Percentiles rank a stretch among this genome's conserved stretches.
Conservation (phyloP, 2,113 vertebrate genomes). For the Malurus alboscapulatus region DNA sequence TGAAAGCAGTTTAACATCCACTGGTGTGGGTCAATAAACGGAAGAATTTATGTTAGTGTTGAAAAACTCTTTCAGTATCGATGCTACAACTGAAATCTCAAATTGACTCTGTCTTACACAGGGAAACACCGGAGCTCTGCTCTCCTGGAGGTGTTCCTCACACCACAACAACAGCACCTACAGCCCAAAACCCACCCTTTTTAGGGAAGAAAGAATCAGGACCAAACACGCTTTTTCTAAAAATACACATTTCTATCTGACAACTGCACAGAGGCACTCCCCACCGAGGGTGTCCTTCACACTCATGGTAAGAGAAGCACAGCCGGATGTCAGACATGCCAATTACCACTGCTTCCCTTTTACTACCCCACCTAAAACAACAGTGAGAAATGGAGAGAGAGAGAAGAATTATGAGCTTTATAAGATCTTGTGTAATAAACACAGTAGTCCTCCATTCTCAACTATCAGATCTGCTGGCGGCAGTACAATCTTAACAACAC, state of each 20-base stretch:
- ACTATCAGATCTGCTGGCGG: slow-evolving; percentile 3
- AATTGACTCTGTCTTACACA: neutral
- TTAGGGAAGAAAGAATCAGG: neutral
- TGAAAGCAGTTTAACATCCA: neutral
- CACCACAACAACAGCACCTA: neutral
- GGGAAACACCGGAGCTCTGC: neutral
- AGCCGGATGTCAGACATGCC: neutral
- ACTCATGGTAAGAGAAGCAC: neutral
- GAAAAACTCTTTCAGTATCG: neutral
- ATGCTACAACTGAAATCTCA: neutral
- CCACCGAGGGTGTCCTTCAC: neutral
- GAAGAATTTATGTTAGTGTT: neutral
- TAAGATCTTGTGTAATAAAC: neutral
- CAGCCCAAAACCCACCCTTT: neutral
- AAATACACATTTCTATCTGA: neutral
- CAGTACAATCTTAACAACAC: neutral
- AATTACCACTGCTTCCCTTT: neutral
- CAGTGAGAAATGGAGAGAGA: neutral
- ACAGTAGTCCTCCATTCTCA: neutral
- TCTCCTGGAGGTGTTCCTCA: neutral
- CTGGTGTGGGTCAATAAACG: neutral
- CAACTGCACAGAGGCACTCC: neutral
- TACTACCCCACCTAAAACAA: neutral
- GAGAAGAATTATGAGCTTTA: neutral
- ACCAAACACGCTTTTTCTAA: neutral